A percentile compares a stretch with the other conserved stretches of the same genome.
phyloP scores from a whole-genome alignment of 1,140 invertebrate genomes.

The Akabosia matsudoensis region DNA sequence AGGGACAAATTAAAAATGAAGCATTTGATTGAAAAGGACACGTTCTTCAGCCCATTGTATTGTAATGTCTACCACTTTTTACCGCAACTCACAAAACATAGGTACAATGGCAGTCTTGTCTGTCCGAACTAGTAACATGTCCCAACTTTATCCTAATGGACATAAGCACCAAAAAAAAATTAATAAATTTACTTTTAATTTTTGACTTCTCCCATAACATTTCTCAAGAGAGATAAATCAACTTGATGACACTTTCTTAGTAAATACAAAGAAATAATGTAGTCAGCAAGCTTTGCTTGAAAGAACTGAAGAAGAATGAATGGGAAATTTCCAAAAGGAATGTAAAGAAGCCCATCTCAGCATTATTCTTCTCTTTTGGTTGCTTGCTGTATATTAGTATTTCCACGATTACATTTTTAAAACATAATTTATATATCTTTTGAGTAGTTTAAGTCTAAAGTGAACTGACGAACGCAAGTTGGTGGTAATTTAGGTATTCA shows the following conservation, averaged over 20 bases:
- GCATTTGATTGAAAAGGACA: slow-evolving; percentile 23
- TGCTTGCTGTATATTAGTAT: background rate
- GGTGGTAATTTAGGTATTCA: slow-evolving; percentile 21
- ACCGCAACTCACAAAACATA: background rate
- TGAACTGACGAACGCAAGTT: background rate
- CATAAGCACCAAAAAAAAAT: background rate
- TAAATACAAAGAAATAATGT: slow-evolving; percentile 20
- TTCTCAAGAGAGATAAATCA: slow-evolving; percentile 2
- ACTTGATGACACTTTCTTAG: slow-evolving; percentile 18
- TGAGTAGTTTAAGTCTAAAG: slow-evolving; percentile 5
- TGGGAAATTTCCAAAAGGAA: slow-evolving; percentile 13
- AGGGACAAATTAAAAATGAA: slow-evolving; percentile 18
- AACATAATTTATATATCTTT: slow-evolving; percentile 18
- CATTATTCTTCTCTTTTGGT: background rate
- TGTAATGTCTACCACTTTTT: slow-evolving; percentile 22
- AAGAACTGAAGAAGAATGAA: slow-evolving; percentile 5
- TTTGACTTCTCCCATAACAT: slow-evolving; percentile 4
- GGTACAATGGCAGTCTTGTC: background rate
- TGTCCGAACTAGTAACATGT: background rate
- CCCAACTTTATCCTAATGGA: background rate
- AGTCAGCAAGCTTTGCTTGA: slow-evolving; percentile 15
- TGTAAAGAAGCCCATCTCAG: slow-evolving; percentile 10
- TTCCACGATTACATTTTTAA: too few relatives aligned
- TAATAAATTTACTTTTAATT: slow-evolving; percentile 17
- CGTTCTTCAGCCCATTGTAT: slow-evolving; percentile 19